Conservation (phyloP, 1,140 invertebrate species). For the Plodia interpunctella region DNA sequence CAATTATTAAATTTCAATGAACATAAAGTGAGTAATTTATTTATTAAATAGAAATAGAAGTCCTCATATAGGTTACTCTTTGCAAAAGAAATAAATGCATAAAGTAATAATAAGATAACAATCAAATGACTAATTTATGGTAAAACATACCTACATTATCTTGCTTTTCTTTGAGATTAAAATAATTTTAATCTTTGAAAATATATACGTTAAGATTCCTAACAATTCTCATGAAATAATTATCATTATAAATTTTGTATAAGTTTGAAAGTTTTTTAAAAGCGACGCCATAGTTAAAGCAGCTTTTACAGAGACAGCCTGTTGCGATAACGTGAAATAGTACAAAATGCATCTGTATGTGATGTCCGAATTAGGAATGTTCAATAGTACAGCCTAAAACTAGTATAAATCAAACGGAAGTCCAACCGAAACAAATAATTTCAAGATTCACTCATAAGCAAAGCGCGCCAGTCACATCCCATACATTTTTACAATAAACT, state of each 20-base stretch:
- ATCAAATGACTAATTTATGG: not conserved
- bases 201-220: not conserved
- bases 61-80: not conserved
- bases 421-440: not conserved
- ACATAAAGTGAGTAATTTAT: not conserved
- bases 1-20: constrained; percentile 32
- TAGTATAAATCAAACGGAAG: not conserved
- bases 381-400: not conserved
- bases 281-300: too few relatives aligned
- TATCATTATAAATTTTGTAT: not conserved
- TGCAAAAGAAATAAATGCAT: not conserved
- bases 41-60: not conserved
- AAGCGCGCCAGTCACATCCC: not conserved
- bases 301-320: not conserved
- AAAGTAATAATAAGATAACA: not conserved
- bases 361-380: constrained; percentile 5
- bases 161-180: not conserved
- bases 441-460: not conserved
- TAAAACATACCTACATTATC: not conserved
- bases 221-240: not conserved
- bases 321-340: not conserved
- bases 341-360: not conserved
- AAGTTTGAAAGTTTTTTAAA: too few relatives aligned
- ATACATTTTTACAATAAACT: constrained; percentile 16
- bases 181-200: not conserved